Base-by-base conservation (phyloP, 2,888 invertebrate genomes). In the Acleris emargana region DNA sequence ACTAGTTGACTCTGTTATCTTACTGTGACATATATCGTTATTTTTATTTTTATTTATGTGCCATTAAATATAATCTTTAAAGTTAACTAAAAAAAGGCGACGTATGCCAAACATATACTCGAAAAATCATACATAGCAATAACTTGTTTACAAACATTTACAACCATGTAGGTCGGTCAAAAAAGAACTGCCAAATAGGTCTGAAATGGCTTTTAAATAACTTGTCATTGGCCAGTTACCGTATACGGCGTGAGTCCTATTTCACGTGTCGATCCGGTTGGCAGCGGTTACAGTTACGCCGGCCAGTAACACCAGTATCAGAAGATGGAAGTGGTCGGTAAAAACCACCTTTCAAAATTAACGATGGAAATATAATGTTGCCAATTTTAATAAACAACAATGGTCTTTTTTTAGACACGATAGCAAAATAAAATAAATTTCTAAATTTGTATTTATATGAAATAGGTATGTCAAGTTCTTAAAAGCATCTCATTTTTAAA, bases 231-330 rank as follows among this genome's bases (percentile, higher is more conserved):
- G 63, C 74, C 67, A 70, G 76, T 77, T 76, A 68, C 82, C 82
- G 43, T 78, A 71, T 77, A 77, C 67, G 79, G 77, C 58, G 55
- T 71, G 59, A 69, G 69, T 72, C 74, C 77, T 79, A 79, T 81
- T 78, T 75, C 73, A 75, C 71, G 71, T 73, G 72, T 70, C 72
- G 68, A 74, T 71, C 78, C 76, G 76, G 80, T 80, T 71, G 58
- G 59, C 38, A 61, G 67, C n/a, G 17, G 43, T 25, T 76, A 82
- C 82, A 80, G 83, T 82, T 83, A 82, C 69, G 64, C 73, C 58
- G 18, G 67, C 67, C 64, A 64, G 64, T 57, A 68, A 51, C 22
- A 58, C 49, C 47, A 32, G 58, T 58, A 47, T 43, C 25, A 42
- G n/a, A 57, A 43, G 25, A 57, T 58, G 58, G 47, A 49, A 58